These are phyloP conservation scores for Alethe diademata DNA, from an alignment of 2,113 vertebrate genomes.

Conservation along the genomic window DNA sequence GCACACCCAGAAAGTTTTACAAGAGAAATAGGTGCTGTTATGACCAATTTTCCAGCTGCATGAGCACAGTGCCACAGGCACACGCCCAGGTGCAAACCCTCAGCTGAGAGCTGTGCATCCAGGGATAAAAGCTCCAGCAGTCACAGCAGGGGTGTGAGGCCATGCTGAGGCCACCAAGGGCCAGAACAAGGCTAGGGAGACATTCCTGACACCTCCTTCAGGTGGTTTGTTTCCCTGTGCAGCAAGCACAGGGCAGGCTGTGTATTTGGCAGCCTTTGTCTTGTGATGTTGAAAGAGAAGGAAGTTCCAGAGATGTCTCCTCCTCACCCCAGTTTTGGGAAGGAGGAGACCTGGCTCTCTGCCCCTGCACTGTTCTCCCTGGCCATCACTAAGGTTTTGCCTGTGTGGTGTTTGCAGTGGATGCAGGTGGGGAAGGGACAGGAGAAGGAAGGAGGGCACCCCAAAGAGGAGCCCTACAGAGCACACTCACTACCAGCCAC, in stretches of 20 bases:
- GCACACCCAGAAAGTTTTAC: not conserved
- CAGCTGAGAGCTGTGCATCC: not conserved
- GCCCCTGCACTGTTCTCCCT: not conserved
- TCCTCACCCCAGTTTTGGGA: not conserved
- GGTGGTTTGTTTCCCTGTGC: not conserved
- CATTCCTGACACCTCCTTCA: rapidly evolving
- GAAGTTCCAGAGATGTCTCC: not conserved
- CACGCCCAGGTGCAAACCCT: not conserved
- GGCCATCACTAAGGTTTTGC: not conserved
- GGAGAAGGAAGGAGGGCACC: not conserved
- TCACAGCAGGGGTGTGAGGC: not conserved
- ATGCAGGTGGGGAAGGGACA: not conserved
- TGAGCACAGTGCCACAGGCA: not conserved
- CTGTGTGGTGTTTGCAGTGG: not conserved
- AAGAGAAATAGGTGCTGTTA: not conserved
- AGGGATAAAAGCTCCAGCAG: not conserved
- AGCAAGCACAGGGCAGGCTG: not conserved
- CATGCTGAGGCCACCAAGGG: not conserved
- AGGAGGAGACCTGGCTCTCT: not conserved
- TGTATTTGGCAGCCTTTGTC: not conserved
- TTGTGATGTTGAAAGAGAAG: not conserved
- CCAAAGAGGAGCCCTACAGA: rapidly evolving
- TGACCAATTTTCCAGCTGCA: not conserved
- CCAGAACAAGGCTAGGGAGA: not conserved
- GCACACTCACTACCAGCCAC: rapidly evolving